Evolutionary conservation across 2,888 invertebrate genomes (phyloP), one percentile per base, ranked within the genome.

Genomic region (Theretra japonica): DNA sequence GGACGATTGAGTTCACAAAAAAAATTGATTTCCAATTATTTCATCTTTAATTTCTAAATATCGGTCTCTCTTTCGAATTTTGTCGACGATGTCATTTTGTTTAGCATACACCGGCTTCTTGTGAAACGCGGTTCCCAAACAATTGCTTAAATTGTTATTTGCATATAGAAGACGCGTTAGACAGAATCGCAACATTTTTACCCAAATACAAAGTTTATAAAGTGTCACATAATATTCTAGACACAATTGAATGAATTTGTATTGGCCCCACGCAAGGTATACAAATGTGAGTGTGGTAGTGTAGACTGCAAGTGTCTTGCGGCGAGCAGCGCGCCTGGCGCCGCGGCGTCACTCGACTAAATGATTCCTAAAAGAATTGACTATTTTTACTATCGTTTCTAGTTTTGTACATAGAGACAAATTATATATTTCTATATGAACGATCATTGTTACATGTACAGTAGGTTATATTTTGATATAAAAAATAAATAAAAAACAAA

Each of bases 321-420:
- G 23, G 73, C 71, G 71, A 75, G 78, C 77, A 76, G 84, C 83
- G 88, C 84, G 83, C 84, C 80, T 83, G 83, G 82, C 80, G 80
- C 65, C 59, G 78, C 76, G 73, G 78, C 79, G 77, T 41, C 41
- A 80, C 79, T 82, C 82, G 81, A 81, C 80, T 86, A 86, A 80
- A 86, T 82, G 86, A 89, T 93, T 93, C 93, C 90, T 93, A 92
- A 89, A 85, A 90, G 85, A 90, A 87, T 87, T 85, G 85, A 90
- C 90, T 94, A 93, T 94, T 93, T 92, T 94, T 93, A 91, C 88
- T 90, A 91, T 89, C 88, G 90, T 91, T 89, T 92, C 90, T 92
- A 92, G 86, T 89, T 89, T 82, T 91, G 91, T 93, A 92, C 85
- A 92, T 92, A 92, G 82, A 89, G 85, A 90, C 84, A 89, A 90